Conservation (phyloP, 2,113 vertebrate genomes). For the Oncorhynchus nerka region DNA sequence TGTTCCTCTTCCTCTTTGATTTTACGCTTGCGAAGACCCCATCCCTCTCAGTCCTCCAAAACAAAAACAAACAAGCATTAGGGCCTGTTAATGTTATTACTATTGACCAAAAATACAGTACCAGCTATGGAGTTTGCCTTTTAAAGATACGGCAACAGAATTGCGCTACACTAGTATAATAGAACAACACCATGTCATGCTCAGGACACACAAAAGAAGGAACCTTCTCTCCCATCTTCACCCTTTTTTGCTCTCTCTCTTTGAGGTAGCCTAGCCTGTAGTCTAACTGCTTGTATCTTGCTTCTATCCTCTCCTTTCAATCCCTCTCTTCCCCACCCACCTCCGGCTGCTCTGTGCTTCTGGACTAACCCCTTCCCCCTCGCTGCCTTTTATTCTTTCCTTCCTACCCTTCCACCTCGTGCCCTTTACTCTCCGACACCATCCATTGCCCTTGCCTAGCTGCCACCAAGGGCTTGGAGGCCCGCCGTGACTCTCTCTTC, state of each 20-base stretch:
- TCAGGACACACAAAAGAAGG: background rate
- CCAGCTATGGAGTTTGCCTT: too few species aligned
- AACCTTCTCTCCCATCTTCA: slow-evolving; percentile 25
- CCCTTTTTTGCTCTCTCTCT: slow-evolving; percentile 48
- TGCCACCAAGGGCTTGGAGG: slow-evolving; percentile 85
- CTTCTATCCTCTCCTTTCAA: slow-evolving; percentile 8
- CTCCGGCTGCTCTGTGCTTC: slow-evolving; percentile 84
- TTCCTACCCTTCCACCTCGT: slow-evolving; percentile 73
- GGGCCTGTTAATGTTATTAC: too few species aligned
- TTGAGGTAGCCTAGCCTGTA: slow-evolving; percentile 32
- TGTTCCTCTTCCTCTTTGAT: too few species aligned
- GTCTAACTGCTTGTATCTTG: slow-evolving; percentile 49
- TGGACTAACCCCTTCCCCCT: slow-evolving; percentile 64
- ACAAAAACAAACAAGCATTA: too few species aligned
- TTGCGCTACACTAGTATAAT: background rate
- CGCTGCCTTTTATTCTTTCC: slow-evolving; percentile 57
- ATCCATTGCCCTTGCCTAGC: slow-evolving; percentile 79
- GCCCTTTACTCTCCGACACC: slow-evolving; percentile 76
- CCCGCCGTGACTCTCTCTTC: slow-evolving; percentile 94
- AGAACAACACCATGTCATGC: background rate
- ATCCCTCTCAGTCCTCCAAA: too few species aligned
- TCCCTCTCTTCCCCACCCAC: background rate
- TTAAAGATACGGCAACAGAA: too few species aligned
- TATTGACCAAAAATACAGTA: too few species aligned
- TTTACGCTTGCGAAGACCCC: too few species aligned